phyloP scores from a whole-genome alignment of 2,888 invertebrate species.

The Scaptomyza flava region DNA sequence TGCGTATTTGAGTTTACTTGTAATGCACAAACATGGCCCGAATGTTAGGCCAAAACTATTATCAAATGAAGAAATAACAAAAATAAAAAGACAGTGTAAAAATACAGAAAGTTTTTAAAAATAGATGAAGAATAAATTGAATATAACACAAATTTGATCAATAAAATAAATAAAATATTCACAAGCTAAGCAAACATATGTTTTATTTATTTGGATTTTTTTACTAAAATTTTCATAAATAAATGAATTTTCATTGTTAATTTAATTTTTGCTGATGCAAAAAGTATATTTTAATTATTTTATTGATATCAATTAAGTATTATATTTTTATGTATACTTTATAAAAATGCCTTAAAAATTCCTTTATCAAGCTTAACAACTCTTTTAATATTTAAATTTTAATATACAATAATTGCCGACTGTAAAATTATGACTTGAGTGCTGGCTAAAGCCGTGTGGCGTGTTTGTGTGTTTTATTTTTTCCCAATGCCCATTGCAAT shows the following conservation, averaged over 20 bases:
- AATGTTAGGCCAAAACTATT: conserved; percentile 11
- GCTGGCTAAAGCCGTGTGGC: neutral
- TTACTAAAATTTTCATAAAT: no score
- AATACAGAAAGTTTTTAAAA: no score
- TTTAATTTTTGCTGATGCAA: no score
- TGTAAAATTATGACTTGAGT: conserved; percentile 2
- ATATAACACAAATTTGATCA: no score
- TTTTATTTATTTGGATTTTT: no score
- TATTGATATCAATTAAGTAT: no score
- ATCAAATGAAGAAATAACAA: neutral
- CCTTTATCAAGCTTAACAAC: neutral
- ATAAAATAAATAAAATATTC: neutral
- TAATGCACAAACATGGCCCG: conserved; percentile 13
- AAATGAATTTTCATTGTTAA: no score
- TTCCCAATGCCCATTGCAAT: neutral
- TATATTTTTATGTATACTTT: no score
- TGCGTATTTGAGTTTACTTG: conserved; percentile 46
- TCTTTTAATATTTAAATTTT: neutral
- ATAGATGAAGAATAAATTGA: neutral
- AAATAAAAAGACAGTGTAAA: neutral
- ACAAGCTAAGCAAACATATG: no score
- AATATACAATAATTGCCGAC: neutral
- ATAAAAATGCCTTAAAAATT: neutral
- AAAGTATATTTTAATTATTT: no score
- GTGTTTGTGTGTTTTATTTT: conserved; percentile 5